Evolutionary conservation across 2,797 vertebrate genomes (phyloP).

Genomic region (Chromis chromis): DNA sequence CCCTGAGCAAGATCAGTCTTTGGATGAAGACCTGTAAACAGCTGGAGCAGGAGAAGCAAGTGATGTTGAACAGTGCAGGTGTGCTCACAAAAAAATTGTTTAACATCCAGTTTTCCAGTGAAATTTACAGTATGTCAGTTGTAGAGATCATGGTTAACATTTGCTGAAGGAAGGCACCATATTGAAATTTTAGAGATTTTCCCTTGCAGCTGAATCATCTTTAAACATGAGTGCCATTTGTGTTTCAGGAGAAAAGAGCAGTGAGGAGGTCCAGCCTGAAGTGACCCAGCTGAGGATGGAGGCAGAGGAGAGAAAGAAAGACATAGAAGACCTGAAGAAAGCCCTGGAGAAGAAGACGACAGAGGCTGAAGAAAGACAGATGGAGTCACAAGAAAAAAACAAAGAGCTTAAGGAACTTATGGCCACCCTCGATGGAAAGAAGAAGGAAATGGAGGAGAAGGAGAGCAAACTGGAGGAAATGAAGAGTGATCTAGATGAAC

Average conservation of each 20-base stretch:
- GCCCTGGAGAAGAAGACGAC: slow-evolving; percentile 81
- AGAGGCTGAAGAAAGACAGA: slow-evolving; percentile 45
- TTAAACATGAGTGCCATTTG: background rate
- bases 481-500: slow-evolving; percentile 82
- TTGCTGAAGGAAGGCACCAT: background rate
- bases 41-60: slow-evolving; percentile 89
- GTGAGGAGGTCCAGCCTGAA: slow-evolving; percentile 45
- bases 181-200: background rate
- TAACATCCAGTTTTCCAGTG: background rate
- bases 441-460: slow-evolving; percentile 81
- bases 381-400: slow-evolving; percentile 45
- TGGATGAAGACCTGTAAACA: slow-evolving; percentile 91
- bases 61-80: slow-evolving; percentile 77
- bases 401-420: slow-evolving; percentile 70
- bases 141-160: background rate
- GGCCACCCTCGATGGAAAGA: slow-evolving; percentile 78
- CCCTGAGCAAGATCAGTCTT: slow-evolving; percentile 83
- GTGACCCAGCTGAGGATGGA: slow-evolving; percentile 76
- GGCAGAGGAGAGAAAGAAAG: slow-evolving; percentile 62
- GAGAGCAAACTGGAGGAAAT: slow-evolving; percentile 66
- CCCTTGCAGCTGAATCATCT: background rate
- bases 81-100: background rate
- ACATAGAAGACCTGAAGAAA: slow-evolving; percentile 75
- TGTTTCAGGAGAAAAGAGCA: slow-evolving; percentile 37
- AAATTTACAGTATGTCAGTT: background rate